A percentile compares a stretch with the other conserved stretches of the same genome.
phyloP scores from a whole-genome alignment of 2,113 vertebrate genomes.

The Macroglossus sobrinus region DNA sequence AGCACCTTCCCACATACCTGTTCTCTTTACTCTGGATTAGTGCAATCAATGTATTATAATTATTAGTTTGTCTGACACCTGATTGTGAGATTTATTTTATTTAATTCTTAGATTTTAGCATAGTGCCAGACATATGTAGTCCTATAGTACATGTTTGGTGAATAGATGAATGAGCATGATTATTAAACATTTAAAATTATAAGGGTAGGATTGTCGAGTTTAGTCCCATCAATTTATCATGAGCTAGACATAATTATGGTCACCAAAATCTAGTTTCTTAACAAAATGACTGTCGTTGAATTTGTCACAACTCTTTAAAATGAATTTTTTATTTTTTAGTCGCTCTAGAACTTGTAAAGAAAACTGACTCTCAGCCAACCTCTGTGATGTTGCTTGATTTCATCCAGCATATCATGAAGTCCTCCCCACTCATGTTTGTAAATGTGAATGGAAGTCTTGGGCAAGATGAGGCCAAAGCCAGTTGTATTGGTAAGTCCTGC shows the following conservation, averaged over 20 bases:
- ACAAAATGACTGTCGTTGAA: neutral
- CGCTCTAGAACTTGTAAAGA: slow-evolving; percentile 94
- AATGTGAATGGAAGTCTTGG: slow-evolving; percentile 86
- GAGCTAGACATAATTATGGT: slow-evolving; percentile 15
- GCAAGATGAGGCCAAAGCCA: slow-evolving; percentile 82
- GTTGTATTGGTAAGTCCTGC: slow-evolving; percentile 86
- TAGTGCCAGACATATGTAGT: neutral
- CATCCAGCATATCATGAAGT: slow-evolving; percentile 97
- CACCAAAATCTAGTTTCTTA: slow-evolving; percentile 19
- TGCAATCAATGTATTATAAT: neutral
- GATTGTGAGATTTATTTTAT: neutral
- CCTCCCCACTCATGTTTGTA: slow-evolving; percentile 96
- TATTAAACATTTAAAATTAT: slow-evolving; percentile 44
- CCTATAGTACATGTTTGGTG: neutral
- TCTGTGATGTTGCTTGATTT: slow-evolving; percentile 99
- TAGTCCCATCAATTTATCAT: neutral
- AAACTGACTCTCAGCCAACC: slow-evolving; percentile 92
- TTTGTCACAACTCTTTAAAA: slow-evolving; percentile 23
- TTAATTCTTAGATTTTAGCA: neutral
- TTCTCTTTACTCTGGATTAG: neutral
- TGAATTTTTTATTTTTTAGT: slow-evolving; percentile 80
- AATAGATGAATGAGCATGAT: neutral
- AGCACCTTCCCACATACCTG: neutral
- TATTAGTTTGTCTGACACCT: neutral
- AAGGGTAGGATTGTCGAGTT: neutral